Evolutionary conservation across 2,797 vertebrate species (phyloP).

Genomic region (Gastrophryne carolinensis): DNA sequence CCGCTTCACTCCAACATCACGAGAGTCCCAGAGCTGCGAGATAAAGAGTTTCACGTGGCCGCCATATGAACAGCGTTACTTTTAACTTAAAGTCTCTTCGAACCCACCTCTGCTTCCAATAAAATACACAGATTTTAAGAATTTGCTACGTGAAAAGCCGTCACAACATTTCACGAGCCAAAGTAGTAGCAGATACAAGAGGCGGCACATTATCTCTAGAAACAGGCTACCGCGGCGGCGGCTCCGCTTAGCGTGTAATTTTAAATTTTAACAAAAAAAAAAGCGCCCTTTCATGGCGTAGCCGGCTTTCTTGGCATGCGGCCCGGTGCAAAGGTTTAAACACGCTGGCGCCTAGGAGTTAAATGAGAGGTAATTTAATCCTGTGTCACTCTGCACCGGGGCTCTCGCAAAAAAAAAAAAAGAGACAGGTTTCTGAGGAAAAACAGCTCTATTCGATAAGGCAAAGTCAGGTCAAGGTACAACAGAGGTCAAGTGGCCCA

Average conservation of each 20-base stretch:
- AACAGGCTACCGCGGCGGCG: neutral
- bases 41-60: no score
- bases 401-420: slow-evolving; percentile 34
- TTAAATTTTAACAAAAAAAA: slow-evolving; percentile 1
- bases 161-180: slow-evolving; percentile 2
- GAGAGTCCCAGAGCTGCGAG: no score
- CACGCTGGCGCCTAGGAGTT: slow-evolving; percentile 42
- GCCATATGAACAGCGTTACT: no score
- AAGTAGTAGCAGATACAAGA: neutral
- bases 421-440: slow-evolving; percentile 27
- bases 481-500: slow-evolving; percentile 24
- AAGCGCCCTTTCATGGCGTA: neutral
- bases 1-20: no score
- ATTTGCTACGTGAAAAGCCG: neutral
- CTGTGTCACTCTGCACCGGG: slow-evolving; percentile 23
- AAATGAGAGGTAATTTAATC: slow-evolving; percentile 48
- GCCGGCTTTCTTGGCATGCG: slow-evolving; percentile 4
- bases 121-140: neutral
- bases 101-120: neutral
- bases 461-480: slow-evolving; percentile 41
- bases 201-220: neutral
- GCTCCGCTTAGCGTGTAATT: slow-evolving; percentile 3
- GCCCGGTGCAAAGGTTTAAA: slow-evolving; percentile 34
- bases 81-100: no score
- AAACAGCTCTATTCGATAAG: slow-evolving; percentile 22